phyloP scores from a whole-genome alignment of 2,113 vertebrate genomes.

The Odocoileus virginianus region DNA sequence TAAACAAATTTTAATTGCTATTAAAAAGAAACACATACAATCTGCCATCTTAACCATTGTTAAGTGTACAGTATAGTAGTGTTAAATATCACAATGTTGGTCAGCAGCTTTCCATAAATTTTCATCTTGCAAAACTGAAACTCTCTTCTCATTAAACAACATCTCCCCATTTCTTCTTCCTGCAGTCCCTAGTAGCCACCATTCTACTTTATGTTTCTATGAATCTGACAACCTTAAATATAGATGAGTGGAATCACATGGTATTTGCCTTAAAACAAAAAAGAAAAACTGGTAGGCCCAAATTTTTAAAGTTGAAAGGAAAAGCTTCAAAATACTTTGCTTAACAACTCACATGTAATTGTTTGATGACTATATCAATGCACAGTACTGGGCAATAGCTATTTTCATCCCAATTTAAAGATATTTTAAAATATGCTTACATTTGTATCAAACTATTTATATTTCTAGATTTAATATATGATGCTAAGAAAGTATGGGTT shows the following conservation, averaged over 20 bases:
- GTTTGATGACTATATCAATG: not conserved
- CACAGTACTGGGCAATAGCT: not conserved
- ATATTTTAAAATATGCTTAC: not conserved
- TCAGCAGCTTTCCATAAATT: not conserved
- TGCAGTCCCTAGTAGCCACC: not conserved
- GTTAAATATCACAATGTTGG: not conserved
- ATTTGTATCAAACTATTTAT: not conserved
- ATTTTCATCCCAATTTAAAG: not conserved
- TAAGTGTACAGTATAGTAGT: not conserved
- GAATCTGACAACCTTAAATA: not conserved
- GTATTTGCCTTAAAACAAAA: not conserved
- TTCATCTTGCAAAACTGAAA: not conserved
- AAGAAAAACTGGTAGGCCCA: not conserved
- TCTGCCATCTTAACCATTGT: no score
- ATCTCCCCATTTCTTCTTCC: not conserved
- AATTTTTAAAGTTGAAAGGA: not conserved
- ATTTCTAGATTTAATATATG: not conserved
- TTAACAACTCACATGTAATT: not conserved
- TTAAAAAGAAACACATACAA: not conserved
- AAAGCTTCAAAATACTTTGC: not conserved
- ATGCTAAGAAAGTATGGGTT: not conserved
- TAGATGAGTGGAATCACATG: not conserved
- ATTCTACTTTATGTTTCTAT: not conserved
- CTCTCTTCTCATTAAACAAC: not conserved
- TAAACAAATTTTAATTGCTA: not conserved